These are phyloP conservation scores for Lamprologus sp. DNA, from an alignment of 2,113 vertebrate genomes.

Conservation along the genomic window DNA sequence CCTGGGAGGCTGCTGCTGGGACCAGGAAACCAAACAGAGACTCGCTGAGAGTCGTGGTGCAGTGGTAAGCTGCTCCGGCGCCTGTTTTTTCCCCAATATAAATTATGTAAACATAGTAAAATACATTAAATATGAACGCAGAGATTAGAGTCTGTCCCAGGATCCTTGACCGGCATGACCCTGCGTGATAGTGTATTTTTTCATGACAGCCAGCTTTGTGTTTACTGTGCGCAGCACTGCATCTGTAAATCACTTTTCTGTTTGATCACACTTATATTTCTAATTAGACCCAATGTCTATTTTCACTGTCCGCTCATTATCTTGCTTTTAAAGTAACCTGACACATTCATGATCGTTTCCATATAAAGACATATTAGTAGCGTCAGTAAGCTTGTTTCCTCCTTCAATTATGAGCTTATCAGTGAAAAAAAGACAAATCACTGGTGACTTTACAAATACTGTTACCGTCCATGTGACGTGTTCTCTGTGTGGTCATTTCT, in stretches of 20 bases:
- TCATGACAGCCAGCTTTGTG: background rate
- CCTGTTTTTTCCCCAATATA: accelerated
- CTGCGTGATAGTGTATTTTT: accelerated
- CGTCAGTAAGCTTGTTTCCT: background rate
- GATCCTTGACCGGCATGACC: background rate
- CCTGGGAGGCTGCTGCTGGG: background rate
- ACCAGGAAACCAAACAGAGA: background rate
- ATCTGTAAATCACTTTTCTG: background rate
- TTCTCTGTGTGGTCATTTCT: background rate
- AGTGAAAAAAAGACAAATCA: background rate
- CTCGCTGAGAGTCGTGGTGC: background rate
- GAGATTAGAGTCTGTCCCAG: background rate
- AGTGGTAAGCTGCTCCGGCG: background rate
- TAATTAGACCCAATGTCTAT: background rate
- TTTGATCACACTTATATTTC: background rate
- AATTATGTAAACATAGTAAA: background rate
- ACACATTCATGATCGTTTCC: background rate
- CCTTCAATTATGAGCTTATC: accelerated
- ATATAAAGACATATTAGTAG: background rate
- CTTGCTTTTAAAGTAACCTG: background rate
- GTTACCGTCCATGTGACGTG: background rate
- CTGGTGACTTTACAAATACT: background rate
- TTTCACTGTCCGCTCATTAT: background rate
- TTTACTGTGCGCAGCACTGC: background rate
- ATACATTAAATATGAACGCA: conserved; percentile 10